Conservation (phyloP, 2,888 invertebrate species). For the Noctua janthina region DNA sequence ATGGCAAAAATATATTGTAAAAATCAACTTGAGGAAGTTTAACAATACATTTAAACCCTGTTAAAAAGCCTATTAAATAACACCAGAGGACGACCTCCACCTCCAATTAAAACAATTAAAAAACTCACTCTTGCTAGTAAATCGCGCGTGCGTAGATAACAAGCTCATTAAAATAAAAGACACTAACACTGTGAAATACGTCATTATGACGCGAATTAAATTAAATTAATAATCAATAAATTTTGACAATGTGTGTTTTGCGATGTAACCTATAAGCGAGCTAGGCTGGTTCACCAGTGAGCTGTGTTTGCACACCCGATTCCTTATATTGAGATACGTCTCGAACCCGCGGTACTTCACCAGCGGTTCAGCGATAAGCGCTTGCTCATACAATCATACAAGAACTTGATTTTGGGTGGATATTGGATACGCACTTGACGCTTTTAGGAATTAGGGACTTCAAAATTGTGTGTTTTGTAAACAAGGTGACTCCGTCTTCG, state of each 20-base stretch:
- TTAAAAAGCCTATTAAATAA: background rate
- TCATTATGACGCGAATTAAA: constrained; percentile 48
- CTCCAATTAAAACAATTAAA: background rate
- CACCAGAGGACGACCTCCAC: background rate
- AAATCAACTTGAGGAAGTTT: background rate
- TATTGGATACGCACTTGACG: constrained; percentile 8
- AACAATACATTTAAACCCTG: background rate
- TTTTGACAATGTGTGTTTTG: background rate
- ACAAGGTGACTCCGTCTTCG: constrained; percentile 20
- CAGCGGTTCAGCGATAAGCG: constrained; percentile 49
- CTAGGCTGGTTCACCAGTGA: constrained; percentile 43
- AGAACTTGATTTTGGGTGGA: background rate
- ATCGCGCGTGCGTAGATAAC: constrained; percentile 41
- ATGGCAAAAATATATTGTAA: background rate
- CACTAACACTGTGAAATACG: constrained; percentile 21
- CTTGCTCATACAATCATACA: constrained; percentile 26
- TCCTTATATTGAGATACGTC: constrained; percentile 48
- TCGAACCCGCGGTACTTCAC: constrained; percentile 59
- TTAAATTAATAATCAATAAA: constrained; percentile 27
- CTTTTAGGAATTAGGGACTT: constrained; percentile 46
- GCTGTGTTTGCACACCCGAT: constrained; percentile 17
- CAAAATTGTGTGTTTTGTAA: constrained; percentile 25
- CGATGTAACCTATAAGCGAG: constrained; percentile 29
- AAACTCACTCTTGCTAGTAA: constrained; percentile 23
- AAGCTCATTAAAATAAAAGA: constrained; percentile 39